Evolutionary conservation across 64 coral and sea anemone species (phyloP), one percentile per base, ranked within the genome.

Genomic region (Actinia tenebrosa): DNA sequence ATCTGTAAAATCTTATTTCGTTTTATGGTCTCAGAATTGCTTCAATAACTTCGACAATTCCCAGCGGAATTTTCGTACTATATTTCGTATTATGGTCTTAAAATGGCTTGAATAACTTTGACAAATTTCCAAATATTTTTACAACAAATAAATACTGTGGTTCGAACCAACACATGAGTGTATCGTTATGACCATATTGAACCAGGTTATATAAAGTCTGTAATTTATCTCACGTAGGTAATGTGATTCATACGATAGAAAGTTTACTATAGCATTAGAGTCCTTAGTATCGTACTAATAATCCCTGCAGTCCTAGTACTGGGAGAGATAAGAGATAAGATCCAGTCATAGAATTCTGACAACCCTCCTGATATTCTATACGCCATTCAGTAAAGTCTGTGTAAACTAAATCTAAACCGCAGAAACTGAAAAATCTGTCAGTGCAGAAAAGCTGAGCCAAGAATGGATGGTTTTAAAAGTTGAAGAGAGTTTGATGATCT

Each of bases 31-130:
- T 42, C 22, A 75, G 69, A 75, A 42, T 75, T 42, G 69, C 69
- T 75, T n/a, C 9, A 75, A 75, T 75, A 75, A 30, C 69, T 75
- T 75, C 42, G 69, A 43, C n/a, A 14, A 43, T 37, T 37, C 30
- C 30, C 30, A 37, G 30, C 30, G 30, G 30, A 37, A 37, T 37
- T 37, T 55, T 55, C 53, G 53, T 55, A 11, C 53, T 11, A 55
- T 55, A 55, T 55, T 10, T 27, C 22, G 19, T 71, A 10, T 71
- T 71, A 3, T 30, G 22, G 13, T 25, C 66, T 71, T 64, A 71
- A 22, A 71, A 71, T 71, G 7, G 66, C 66, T 75, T n/a, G 25
- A 75, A 75, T 75, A 75, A 30, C 69, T 75, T 75, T 75, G 69
- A 43, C n/a, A 14, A 43, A 26, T n/a, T 30, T 75, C 25, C 69